Base-by-base conservation (phyloP, 2,113 vertebrate genomes). In the Hippotragus niger region DNA sequence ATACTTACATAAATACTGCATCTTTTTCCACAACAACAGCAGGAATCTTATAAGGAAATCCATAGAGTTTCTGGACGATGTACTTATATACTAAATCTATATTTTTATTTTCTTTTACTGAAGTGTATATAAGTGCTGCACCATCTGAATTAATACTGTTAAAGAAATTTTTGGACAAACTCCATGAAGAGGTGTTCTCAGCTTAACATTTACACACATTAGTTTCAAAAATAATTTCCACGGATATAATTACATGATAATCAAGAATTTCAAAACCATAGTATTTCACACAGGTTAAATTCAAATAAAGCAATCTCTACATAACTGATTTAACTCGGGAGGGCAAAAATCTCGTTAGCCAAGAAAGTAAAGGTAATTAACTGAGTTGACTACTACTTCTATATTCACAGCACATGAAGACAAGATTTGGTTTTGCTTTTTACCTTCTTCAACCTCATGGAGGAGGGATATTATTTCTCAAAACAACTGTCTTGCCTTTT, bases 101-200 rank as follows among this genome's bases (percentile, higher is more conserved):
- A 99, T 99, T 99, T 99, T 99, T 99, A 98, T 99, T 99, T 98
- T 99, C 99, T 98, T 99, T 99, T 98, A 99, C 99, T 92, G 99
- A 99, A 88, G 99, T 99, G 99, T 99, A 99, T 99, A 99, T 99
- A 98, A 99, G 99, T 93, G 99, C 99, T 64, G 99, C 99, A 40
- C 99, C 99, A 94, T 99, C 99, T 99, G 98, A 98, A 97, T 57
- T 57, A 95, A 96, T 16, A 67, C 33, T 8, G 99, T 99, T 99
- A 99, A 99, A 99, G 99, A 99, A 98, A 98, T 95, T 13, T 86
- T 50, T 55, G 76, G 45, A 91, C 86, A 96, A 86, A 96, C 33
- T 87, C 71, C 25, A 74, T 36, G 14, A 94, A 91, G 2, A 91
- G 40, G 29, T 57, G 40, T 67, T 94, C 40, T 94, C 67, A 88